phyloP scores from a whole-genome alignment of 2,888 invertebrate species.

The Rosalia funebris region DNA sequence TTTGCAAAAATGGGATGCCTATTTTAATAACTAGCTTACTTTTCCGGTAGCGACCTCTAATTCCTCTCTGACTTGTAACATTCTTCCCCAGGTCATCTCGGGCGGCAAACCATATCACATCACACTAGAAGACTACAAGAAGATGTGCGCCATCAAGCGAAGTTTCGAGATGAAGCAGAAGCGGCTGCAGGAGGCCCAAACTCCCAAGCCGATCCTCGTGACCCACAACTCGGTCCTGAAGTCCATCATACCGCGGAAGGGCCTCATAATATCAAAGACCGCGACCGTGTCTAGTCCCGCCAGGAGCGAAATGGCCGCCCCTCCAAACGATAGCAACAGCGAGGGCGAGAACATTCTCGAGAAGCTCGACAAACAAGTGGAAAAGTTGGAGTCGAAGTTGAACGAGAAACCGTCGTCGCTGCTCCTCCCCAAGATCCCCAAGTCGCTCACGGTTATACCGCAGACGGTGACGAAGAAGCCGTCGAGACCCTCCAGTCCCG shows the following conservation, averaged over 20 bases:
- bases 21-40: too few species aligned
- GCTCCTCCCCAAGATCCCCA: slow-evolving; percentile 82
- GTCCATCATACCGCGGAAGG: slow-evolving; percentile 52
- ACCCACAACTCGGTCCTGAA: slow-evolving; percentile 53
- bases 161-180: slow-evolving; percentile 66
- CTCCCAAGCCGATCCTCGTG: slow-evolving; percentile 41
- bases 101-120: slow-evolving; percentile 84
- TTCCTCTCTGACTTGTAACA: too few species aligned
- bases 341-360: slow-evolving; percentile 60
- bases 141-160: slow-evolving; percentile 78
- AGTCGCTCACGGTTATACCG: slow-evolving; percentile 82
- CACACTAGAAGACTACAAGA: slow-evolving; percentile 81
- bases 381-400: slow-evolving; percentile 60
- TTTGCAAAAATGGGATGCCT: too few species aligned
- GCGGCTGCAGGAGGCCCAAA: slow-evolving; percentile 70
- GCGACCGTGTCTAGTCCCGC: slow-evolving; percentile 47
- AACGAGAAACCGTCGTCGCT: slow-evolving; percentile 61
- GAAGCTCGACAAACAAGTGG: slow-evolving; percentile 65
- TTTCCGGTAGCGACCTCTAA: too few species aligned
- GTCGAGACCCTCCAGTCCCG: slow-evolving; percentile 57
- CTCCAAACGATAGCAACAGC: slow-evolving; percentile 40
- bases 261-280: slow-evolving; percentile 55
- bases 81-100: slow-evolving; percentile 73
- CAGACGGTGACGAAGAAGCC: slow-evolving; percentile 67
- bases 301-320: slow-evolving; percentile 26